Conservation (phyloP, 2,888 invertebrate species). For the Eupithecia dodoneata region DNA sequence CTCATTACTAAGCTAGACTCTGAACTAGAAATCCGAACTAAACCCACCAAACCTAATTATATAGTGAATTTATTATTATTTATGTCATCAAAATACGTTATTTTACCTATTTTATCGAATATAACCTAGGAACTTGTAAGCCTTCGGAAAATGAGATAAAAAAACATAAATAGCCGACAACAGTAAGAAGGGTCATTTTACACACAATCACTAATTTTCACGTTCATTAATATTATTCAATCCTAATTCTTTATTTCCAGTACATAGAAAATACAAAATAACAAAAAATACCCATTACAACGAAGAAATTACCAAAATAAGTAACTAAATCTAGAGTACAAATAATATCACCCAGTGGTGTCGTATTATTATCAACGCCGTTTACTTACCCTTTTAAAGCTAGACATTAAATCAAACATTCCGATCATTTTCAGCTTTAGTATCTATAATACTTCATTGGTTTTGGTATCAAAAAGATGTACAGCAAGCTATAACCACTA, state of each 20-base stretch:
- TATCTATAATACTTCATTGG: neutral
- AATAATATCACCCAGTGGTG: too few species aligned
- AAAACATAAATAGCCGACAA: neutral
- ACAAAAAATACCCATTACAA: too few species aligned
- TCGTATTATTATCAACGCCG: neutral
- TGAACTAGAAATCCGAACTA: neutral
- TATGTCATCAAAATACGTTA: neutral
- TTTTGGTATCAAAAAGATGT: neutral
- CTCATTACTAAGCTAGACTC: neutral
- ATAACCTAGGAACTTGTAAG: neutral
- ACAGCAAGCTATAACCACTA: too few species aligned
- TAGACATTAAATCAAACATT: neutral
- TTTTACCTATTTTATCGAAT: neutral
- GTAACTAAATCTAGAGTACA: too few species aligned
- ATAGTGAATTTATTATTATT: neutral
- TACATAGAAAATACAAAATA: too few species aligned
- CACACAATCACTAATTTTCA: too few species aligned
- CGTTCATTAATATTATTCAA: too few species aligned
- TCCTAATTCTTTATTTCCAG: too few species aligned
- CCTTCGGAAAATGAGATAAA: neutral
- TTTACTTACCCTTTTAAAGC: neutral
- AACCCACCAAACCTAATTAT: too few species aligned
- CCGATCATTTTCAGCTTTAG: neutral
- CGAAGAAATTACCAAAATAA: too few species aligned
- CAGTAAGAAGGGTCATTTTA: neutral